Evolutionary conservation across 2,797 vertebrate species (phyloP).

Genomic region (Peromyscus melanophrys): DNA sequence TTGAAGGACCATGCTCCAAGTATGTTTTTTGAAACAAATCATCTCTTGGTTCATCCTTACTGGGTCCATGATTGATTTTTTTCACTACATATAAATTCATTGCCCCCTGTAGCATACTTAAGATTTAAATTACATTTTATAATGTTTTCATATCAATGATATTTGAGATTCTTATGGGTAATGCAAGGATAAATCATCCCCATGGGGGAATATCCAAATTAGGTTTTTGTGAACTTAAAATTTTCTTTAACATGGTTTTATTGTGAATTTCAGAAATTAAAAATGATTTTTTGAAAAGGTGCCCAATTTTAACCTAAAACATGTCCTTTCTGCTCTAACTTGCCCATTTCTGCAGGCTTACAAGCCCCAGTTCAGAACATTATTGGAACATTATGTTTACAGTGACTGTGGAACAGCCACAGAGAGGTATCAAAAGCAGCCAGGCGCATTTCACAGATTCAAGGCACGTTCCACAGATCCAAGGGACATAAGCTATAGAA

Average conservation of each 20-base stretch:
- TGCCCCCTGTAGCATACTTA: neutral
- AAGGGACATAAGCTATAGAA: neutral
- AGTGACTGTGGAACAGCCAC: neutral
- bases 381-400: neutral
- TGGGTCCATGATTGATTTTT: constrained; percentile 8
- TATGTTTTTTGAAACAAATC: constrained; percentile 17
- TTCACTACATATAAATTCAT: neutral
- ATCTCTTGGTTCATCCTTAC: constrained; percentile 8
- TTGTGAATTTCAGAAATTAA: constrained; percentile 53
- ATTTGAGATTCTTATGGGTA: neutral
- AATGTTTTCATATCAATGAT: constrained; percentile 25
- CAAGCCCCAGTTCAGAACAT: neutral
- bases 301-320: constrained; percentile 24
- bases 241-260: constrained; percentile 2
- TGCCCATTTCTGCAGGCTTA: neutral
- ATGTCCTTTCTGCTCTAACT: neutral
- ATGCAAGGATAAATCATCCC: neutral
- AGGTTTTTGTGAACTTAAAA: neutral
- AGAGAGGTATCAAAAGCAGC: neutral
- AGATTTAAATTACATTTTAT: constrained; percentile 52
- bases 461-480: neutral
- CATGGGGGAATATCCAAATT: neutral
- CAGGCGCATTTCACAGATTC: neutral
- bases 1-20: neutral
- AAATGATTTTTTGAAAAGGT: neutral